A percentile compares a stretch with the other conserved stretches of the same genome.
Conservation (phyloP, 92 coral and sea anemone genomes). For the Ricordea florida region DNA sequence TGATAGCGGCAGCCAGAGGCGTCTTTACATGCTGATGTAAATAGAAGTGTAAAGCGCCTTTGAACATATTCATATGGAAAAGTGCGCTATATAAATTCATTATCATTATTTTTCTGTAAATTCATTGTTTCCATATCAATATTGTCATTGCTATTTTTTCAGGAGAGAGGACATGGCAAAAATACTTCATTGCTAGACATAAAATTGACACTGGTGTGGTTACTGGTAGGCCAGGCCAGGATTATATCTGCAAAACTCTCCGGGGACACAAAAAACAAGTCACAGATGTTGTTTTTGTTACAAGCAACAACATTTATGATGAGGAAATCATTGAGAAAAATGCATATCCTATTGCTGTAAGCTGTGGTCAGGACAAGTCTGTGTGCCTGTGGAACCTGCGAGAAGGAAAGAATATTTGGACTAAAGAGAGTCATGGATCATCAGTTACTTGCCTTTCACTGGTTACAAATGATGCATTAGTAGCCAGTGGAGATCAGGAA, state of each 20-base stretch:
- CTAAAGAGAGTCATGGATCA: conserved; percentile 50
- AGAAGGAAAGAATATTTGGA: conserved; percentile 76
- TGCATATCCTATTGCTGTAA: conserved; percentile 72
- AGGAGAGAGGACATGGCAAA: conserved; percentile 86
- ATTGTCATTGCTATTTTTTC: not conserved
- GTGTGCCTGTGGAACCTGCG: conserved; percentile 74
- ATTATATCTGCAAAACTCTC: conserved; percentile 75
- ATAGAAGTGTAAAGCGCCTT: no score
- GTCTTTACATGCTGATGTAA: no score
- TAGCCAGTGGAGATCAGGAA: conserved; percentile 79
- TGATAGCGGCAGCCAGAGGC: no score
- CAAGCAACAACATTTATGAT: conserved; percentile 70
- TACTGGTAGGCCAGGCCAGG: conserved; percentile 79
- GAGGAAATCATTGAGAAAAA: conserved; percentile 63
- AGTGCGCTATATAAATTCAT: no score
- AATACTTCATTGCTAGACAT: conserved; percentile 58
- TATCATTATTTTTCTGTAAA: no score
- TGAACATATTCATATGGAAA: no score
- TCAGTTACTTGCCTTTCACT: conserved; percentile 66
- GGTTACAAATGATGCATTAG: conserved; percentile 38
- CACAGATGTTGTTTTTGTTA: conserved; percentile 66
- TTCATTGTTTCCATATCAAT: not conserved
- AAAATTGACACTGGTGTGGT: conserved; percentile 76
- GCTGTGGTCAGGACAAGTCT: conserved; percentile 69
- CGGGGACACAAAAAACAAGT: conserved; percentile 75